These are phyloP conservation scores for Entomyzon cyanotis DNA, from an alignment of 2,113 vertebrate species.

Conservation along the genomic window DNA sequence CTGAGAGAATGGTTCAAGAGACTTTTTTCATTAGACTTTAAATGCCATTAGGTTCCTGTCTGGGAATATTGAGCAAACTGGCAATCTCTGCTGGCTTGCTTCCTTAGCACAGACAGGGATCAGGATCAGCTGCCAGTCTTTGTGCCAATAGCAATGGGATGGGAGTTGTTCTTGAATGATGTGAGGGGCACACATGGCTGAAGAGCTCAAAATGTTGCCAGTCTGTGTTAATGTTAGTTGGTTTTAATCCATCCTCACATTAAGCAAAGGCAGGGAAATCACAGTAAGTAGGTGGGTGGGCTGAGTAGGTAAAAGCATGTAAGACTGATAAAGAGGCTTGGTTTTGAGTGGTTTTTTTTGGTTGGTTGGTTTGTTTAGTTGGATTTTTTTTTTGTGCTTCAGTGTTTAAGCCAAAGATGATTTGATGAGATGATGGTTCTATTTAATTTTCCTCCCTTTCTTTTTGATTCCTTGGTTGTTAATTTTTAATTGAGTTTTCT, in stretches of 20 bases:
- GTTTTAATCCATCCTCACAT: neutral
- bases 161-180: neutral
- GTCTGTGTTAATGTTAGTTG: neutral
- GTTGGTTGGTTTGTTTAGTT: neutral
- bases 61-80: neutral
- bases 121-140: neutral
- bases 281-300: neutral
- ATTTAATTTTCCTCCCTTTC: neutral
- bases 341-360: neutral
- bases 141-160: neutral
- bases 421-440: neutral
- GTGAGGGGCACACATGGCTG: neutral
- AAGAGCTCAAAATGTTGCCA: neutral
- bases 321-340: neutral
- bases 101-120: neutral
- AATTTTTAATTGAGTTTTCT: neutral
- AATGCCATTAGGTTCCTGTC: neutral
- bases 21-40: neutral
- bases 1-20: neutral
- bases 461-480: neutral
- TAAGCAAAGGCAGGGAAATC: neutral
- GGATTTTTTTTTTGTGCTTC: neutral
- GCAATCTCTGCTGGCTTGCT: neutral
- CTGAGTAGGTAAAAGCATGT: neutral
- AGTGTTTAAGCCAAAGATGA: neutral